These are phyloP conservation scores for Falco concolor DNA, from an alignment of 2,797 vertebrate species.

Conservation along the genomic window DNA sequence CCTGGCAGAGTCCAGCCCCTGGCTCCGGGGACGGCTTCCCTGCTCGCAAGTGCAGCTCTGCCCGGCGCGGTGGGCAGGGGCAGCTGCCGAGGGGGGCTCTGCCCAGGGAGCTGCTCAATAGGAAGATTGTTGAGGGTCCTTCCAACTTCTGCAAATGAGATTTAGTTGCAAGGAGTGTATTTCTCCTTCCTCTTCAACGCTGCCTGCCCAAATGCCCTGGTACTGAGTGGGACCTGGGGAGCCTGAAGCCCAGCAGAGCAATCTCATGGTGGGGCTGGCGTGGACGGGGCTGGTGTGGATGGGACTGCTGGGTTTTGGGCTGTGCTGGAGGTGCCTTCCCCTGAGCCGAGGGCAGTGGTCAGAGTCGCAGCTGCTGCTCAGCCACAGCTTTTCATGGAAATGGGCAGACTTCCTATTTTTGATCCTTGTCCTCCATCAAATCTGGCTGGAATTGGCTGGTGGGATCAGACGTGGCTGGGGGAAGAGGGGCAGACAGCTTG, in stretches of 20 bases:
- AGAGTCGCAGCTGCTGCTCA: rapidly evolving
- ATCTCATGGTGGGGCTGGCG: neutral
- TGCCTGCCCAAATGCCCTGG: neutral
- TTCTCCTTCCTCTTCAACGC: rapidly evolving
- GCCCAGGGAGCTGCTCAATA: neutral
- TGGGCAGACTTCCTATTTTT: neutral
- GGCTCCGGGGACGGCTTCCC: neutral
- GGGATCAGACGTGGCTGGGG: neutral
- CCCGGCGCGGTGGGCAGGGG: rapidly evolving
- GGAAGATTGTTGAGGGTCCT: neutral
- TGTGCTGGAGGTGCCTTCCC: neutral
- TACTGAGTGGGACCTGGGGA: neutral
- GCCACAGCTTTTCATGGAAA: neutral
- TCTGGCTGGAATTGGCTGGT: rapidly evolving
- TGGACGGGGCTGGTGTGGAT: neutral
- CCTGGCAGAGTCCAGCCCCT: neutral
- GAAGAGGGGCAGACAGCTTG: neutral
- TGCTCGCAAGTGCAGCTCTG: neutral
- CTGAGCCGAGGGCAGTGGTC: neutral
- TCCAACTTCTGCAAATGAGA: neutral
- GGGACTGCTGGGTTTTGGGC: neutral
- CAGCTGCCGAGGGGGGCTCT: neutral
- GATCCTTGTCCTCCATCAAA: neutral
- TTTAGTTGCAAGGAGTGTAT: neutral
- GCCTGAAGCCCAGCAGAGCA: neutral